These are phyloP conservation scores for Drosophila athabasca DNA, from an alignment of 1,140 invertebrate genomes.

Conservation along the genomic window DNA sequence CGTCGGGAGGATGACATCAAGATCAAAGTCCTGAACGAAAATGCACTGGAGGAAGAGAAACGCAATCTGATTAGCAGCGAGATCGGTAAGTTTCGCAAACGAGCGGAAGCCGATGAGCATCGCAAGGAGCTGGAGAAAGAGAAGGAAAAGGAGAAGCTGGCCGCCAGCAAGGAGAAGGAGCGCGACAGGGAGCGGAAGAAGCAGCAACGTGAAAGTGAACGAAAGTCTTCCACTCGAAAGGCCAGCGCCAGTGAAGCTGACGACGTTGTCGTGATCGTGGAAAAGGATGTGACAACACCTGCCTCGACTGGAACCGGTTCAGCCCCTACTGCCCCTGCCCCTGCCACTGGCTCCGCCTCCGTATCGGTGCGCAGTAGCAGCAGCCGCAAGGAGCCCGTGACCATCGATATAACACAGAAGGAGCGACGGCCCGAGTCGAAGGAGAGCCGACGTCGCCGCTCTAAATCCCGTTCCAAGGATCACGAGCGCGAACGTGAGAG, in stretches of 20 bases:
- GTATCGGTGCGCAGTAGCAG: slow-evolving; percentile 26
- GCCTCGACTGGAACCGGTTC: neutral
- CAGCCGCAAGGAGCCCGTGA: slow-evolving; percentile 52
- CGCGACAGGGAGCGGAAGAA: slow-evolving; percentile 84
- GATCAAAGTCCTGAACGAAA: slow-evolving; percentile 89
- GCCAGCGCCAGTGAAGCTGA: slow-evolving; percentile 18
- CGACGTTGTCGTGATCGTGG: slow-evolving; percentile 49
- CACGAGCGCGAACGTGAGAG: slow-evolving; percentile 81
- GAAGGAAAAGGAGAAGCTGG: slow-evolving; percentile 84
- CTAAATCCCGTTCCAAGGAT: slow-evolving; percentile 84
- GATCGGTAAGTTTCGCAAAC: slow-evolving; percentile 98
- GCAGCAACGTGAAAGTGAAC: slow-evolving; percentile 81
- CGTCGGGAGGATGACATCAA: slow-evolving; percentile 83
- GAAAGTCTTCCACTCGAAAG: slow-evolving; percentile 69
- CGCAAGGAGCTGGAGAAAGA: slow-evolving; percentile 85
- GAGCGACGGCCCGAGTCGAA: slow-evolving; percentile 72
- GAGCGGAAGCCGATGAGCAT: slow-evolving; percentile 84
- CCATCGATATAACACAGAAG: slow-evolving; percentile 64
- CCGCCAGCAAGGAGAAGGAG: slow-evolving; percentile 81
- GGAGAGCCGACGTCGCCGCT: slow-evolving; percentile 62
- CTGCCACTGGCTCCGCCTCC: slow-evolving; percentile 7
- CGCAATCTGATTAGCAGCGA: slow-evolving; percentile 97
- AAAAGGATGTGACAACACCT: slow-evolving; percentile 25
- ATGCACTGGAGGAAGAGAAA: slow-evolving; percentile 97
- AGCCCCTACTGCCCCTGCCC: neutral